Percentiles rank a stretch among this genome's conserved stretches.
Conservation (phyloP, 2,797 vertebrate genomes). For the Dermochelys coriacea region DNA sequence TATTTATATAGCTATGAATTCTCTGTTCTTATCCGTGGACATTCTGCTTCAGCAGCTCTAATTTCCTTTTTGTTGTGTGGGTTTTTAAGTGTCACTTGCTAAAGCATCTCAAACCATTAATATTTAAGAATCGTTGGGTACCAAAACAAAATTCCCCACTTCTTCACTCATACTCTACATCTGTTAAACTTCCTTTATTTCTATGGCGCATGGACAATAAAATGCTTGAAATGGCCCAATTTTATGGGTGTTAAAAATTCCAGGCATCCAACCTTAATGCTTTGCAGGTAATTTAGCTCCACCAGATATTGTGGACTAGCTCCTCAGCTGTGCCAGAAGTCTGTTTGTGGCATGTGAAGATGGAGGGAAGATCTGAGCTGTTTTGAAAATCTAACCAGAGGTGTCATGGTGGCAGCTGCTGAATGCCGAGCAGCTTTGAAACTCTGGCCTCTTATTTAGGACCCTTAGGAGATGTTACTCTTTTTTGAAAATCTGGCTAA, state of each 20-base stretch:
- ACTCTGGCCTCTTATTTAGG: neutral
- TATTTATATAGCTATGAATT: neutral
- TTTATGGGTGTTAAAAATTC: neutral
- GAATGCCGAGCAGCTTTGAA: neutral
- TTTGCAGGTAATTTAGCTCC: rapidly evolving
- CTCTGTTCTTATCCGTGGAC: neutral
- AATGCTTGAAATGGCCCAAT: neutral
- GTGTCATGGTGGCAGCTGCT: neutral
- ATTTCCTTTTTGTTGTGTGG: neutral
- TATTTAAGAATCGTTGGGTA: neutral
- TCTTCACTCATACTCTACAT: too few relatives aligned
- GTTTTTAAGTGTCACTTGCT: neutral
- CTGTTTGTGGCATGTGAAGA: neutral
- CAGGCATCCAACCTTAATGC: rapidly evolving
- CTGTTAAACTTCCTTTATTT: neutral
- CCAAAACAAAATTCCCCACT: neutral
- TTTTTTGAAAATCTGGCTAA: neutral
- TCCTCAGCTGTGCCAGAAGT: neutral
- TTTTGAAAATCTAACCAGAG: neutral
- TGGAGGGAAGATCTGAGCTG: neutral
- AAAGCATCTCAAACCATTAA: neutral
- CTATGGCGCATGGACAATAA: neutral
- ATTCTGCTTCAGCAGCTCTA: neutral
- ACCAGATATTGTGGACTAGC: neutral
- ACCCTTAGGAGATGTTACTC: neutral